Percentiles rank a stretch among this genome's conserved stretches.
phyloP scores from a whole-genome alignment of 2,797 vertebrate genomes.

The Hoplostethus mediterraneus region DNA sequence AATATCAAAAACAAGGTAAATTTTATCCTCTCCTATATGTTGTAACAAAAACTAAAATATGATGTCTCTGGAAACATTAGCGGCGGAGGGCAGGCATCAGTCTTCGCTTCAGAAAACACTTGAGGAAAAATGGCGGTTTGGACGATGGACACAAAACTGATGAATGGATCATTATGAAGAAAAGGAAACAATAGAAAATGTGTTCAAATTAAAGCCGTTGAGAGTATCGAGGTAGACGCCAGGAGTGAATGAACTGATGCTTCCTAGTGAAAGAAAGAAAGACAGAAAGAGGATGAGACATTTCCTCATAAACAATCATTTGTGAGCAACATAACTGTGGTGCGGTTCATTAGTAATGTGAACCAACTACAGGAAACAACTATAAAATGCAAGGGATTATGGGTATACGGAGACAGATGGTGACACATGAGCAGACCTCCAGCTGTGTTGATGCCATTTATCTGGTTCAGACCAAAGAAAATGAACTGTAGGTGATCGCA shows the following conservation, averaged over 20 bases:
- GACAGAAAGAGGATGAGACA: neutral
- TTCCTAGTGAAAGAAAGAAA: constrained; percentile 33
- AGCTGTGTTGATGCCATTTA: too few relatives aligned
- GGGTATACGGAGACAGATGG: too few relatives aligned
- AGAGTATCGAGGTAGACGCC: constrained; percentile 41
- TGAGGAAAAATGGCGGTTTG: constrained; percentile 32
- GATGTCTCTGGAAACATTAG: constrained; percentile 11
- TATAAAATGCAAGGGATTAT: too few relatives aligned
- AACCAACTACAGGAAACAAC: too few relatives aligned
- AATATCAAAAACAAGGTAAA: neutral
- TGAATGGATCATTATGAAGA: constrained; percentile 36
- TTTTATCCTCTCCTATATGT: neutral
- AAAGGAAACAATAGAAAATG: neutral
- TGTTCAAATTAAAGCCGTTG: constrained; percentile 1
- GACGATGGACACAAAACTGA: constrained; percentile 6
- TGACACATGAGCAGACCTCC: too few relatives aligned
- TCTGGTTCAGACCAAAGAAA: too few relatives aligned
- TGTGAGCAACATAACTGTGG: too few relatives aligned
- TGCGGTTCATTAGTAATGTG: too few relatives aligned
- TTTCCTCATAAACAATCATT: neutral
- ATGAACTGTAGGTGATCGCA: too few relatives aligned
- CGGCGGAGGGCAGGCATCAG: constrained; percentile 8
- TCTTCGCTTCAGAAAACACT: constrained; percentile 19
- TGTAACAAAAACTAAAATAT: neutral
- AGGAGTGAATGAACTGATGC: constrained; percentile 11